A percentile compares a stretch with the other conserved stretches of the same genome.
Evolutionary conservation across 2,888 invertebrate species (phyloP).

Genomic region (Uropetala carovei): DNA sequence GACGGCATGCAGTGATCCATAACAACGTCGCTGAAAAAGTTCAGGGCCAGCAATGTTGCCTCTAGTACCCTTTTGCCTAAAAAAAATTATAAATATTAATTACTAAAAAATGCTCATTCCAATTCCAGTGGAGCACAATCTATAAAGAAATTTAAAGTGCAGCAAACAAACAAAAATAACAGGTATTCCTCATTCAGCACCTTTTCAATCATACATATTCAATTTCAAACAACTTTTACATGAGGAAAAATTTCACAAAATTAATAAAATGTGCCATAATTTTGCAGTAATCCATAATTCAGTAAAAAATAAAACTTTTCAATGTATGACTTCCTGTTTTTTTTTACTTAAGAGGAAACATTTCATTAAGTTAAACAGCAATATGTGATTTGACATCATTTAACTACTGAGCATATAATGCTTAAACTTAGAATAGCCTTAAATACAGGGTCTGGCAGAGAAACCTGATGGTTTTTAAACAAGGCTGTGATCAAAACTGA

Average conservation of each 20-base stretch:
- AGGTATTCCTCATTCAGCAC: too few species aligned
- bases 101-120: neutral
- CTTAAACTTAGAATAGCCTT: neutral
- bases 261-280: too few species aligned
- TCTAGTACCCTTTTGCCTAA: conserved; percentile 74
- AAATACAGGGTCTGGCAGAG: neutral
- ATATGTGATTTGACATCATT: neutral
- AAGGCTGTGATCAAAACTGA: neutral
- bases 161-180: too few species aligned
- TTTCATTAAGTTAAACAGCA: too few species aligned
- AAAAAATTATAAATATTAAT: conserved; percentile 19
- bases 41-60: conserved; percentile 75
- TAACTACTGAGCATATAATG: neutral
- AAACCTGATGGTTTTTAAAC: neutral
- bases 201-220: too few species aligned
- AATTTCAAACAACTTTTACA: too few species aligned
- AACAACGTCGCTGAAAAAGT: conserved; percentile 84
- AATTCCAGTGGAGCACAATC: neutral
- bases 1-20: conserved; percentile 88
- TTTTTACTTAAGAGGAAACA: too few species aligned
- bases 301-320: too few species aligned
- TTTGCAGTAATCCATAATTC: too few species aligned
- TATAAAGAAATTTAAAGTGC: too few species aligned
- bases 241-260: too few species aligned
- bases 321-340: too few species aligned